These are phyloP conservation scores for Anagyrus pseudococci DNA, from an alignment of 2,888 invertebrate species.

Conservation along the genomic window DNA sequence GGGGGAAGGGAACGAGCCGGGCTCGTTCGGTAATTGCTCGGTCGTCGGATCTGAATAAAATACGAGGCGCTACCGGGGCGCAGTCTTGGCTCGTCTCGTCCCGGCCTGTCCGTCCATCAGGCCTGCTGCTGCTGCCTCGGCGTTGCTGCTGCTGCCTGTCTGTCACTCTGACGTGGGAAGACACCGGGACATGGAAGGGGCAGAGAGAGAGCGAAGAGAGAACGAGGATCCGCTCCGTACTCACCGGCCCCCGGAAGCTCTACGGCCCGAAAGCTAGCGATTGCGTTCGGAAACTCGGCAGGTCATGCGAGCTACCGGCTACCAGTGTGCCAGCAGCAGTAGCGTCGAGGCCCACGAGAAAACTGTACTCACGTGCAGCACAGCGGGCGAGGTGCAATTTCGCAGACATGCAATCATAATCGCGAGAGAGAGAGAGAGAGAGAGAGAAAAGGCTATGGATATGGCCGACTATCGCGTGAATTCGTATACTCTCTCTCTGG, in stretches of 20 bases:
- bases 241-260: slow-evolving; percentile 51
- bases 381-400: slow-evolving; percentile 52
- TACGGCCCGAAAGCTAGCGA: slow-evolving; percentile 58
- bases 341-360: slow-evolving; percentile 19
- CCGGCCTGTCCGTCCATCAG: slow-evolving; percentile 52
- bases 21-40: slow-evolving; percentile 57
- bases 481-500: no score
- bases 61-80: slow-evolving; percentile 54
- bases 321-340: not conserved
- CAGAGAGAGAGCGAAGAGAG: not conserved
- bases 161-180: slow-evolving; percentile 63
- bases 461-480: no score
- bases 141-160: slow-evolving; percentile 53
- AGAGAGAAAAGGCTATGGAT: no score
- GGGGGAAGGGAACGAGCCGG: not conserved
- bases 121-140: slow-evolving; percentile 44
- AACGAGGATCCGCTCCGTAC: no score
- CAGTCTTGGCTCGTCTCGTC: slow-evolving; percentile 46
- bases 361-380: slow-evolving; percentile 21
- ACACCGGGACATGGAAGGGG: slow-evolving; percentile 49
- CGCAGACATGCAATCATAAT: slow-evolving; percentile 59
- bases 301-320: slow-evolving; percentile 57
- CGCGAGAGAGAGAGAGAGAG: slow-evolving; percentile 28
- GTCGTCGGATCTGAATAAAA: slow-evolving; percentile 61
- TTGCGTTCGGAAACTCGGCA: slow-evolving; percentile 57